Base-by-base conservation (phyloP, 2,113 vertebrate genomes). In the Aspidoscelis tigris region DNA sequence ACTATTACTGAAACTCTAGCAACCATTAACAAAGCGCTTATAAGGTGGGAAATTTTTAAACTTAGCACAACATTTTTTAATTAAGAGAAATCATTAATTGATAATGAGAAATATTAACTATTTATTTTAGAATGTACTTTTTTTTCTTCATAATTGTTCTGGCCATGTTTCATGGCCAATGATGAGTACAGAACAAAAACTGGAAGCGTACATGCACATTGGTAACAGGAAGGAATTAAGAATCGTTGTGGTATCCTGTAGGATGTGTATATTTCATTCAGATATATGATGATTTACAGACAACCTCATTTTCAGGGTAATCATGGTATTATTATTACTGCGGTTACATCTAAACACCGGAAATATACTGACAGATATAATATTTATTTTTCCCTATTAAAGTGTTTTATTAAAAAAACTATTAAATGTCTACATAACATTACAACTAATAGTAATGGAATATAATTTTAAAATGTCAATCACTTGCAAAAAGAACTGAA, bases 201-300 rank as follows among this genome's bases (percentile, higher is more conserved):
- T 89, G 61, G 58, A 88, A 76, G 58, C 68, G 87, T 90, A 92
- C 89, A 90, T 83, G 89, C 86, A 82, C 58, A 88, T 84, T 39
- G 81, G 79, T 93, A 81, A 81, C 88, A 83, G 94, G 94, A 95
- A 95, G 1, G 92, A 94, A 94, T 93, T 73, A 6, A 93, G 89
- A 82, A 12, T 71, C 89, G 83, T 88, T 87, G 94, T 75, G 93
- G 94, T 93, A 95, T 95, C 94, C 93, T 95, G 90, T 92, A 95
- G 93, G 94, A 95, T 94, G 93, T 95, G 88, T 92, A 92, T 50
- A 68, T 81, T 85, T 65, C 14, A 0, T 85, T 89, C 24, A 0
- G 88, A 84, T 3, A 18, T 11, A 80, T 26, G 86, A 55, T 90
- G 90, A 93, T 92, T 93, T 91, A 94, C 73, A 84, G 86, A 78